Base-by-base conservation (phyloP, 2,888 invertebrate genomes). In the Serrognathus titanus region DNA sequence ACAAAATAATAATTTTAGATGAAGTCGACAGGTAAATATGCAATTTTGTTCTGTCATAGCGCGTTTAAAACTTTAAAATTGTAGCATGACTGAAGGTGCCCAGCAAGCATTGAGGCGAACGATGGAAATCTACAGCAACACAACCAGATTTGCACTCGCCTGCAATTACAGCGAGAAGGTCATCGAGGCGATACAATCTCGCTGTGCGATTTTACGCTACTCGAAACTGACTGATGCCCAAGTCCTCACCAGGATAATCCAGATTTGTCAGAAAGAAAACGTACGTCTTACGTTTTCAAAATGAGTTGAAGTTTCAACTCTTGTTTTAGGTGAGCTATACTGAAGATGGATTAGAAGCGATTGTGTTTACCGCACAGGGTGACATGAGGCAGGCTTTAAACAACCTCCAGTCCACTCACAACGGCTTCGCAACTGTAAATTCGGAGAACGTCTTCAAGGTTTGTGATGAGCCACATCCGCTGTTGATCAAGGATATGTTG, bases 91-190 rank as follows among this genome's bases (percentile, higher is more conserved):
- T 0, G 97, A 97, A 69, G 97, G 97, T 0, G 99, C 99, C 0
- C 98, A 99, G 76, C 97, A 98, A 77, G 99, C 99, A 0, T 79
- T 99, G 53, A 84, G 99, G 13, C 85, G 98, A 63, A 99, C 97
- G 1, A 99, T 99, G 98, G 99, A 99, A 80, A 86, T 98, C 59
- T 98, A 96, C 78, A 96, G 96, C 53, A 90, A 88, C 72, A 99
- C 98, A 0, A 99, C 99, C 0, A 82, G 99, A 59, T 99, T 99
- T 78, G 97, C 97, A 0, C 81, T 99, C 5, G 99, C 99, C 12
- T 99, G 99, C 73, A 99, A 99, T 78, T 94, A 93, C 66, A 97
- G 96, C 57, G 98, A 98, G 74, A 97, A 97, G 80, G 97, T 99
- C 56, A 99, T 99, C 63, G 97, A 99, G 77, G 95, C 99, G 0